Base-by-base conservation (phyloP, 2,113 vertebrate species). In the Heteronetta atricapilla region DNA sequence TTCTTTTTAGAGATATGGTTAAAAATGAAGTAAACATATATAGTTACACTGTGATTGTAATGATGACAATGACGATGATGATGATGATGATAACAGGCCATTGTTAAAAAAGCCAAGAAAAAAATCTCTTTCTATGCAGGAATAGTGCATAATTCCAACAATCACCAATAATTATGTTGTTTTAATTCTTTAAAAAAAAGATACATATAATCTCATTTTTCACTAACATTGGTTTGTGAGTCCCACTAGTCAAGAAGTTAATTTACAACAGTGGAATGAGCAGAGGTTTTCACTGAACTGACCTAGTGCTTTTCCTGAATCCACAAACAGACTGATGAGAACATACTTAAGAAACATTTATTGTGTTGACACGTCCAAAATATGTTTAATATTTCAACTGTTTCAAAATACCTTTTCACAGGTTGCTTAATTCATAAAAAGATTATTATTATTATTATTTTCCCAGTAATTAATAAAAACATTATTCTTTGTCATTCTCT, bases 1-100 rank as follows among this genome's bases (percentile, higher is more conserved):
- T 94, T 3, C 83, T 96, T 33, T 78, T 33, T 78, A 66, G 96
- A 95, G 64, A 88, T 89, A 93, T 40, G 26, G 83, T 85, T 78
- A 70, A 95, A 96, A 97, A 84, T 56, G 28, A 94, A 55, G 36
- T 52, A 86, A 96, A 82, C 31, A n/a, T 66, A 86, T 89, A 13
- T 28, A 88, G 91, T 93, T 70, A 29, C 5, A 59, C 15, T 58
- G 52, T 74, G 66, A 90, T 88, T 31, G 70, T 48, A 66, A 74
- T 8, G 75, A 86, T 48, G 46, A 48, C 21, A 20, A 48, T 11
- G 46, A 48, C 6, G 42, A 44, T 17, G 42, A 6, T 44, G 42
- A 16, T 44, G 15, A 44, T 44, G 42, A 44, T 44, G 42, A 44
- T 44, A 16, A 86, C 13, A 52, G 4, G 50, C 7, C 23, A 52